Evolutionary conservation across 2,797 vertebrate species (phyloP).

Genomic region (Hydrocynus forskahlii): DNA sequence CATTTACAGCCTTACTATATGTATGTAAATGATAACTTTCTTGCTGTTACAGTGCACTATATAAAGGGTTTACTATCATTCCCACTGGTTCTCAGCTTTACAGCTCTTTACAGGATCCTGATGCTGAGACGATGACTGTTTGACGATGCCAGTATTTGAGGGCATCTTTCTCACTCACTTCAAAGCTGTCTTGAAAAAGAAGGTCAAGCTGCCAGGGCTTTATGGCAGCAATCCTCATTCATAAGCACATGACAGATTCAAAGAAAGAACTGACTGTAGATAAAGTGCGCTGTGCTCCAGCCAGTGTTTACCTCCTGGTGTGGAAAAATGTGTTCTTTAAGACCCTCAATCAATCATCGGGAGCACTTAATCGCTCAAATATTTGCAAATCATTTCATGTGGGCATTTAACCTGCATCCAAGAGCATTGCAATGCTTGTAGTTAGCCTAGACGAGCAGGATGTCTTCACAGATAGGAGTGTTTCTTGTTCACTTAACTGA

Average conservation of each 20-base stretch:
- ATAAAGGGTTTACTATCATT: background rate
- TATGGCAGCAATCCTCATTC: slow-evolving; percentile 17
- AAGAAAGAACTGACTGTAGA: slow-evolving; percentile 9
- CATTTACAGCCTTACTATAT: background rate
- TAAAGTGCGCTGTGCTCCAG: background rate
- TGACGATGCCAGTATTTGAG: background rate
- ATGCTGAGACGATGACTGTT: slow-evolving; percentile 17
- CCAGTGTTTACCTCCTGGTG: slow-evolving; percentile 31
- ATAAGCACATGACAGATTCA: background rate
- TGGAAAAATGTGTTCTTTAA: slow-evolving; percentile 19
- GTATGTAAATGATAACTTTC: slow-evolving; percentile 5
- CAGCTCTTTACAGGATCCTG: background rate
- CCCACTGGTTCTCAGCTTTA: background rate
- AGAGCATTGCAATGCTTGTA: slow-evolving; percentile 22
- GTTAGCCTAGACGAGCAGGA: slow-evolving; percentile 19
- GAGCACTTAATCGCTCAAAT: slow-evolving; percentile 44
- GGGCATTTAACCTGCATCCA: slow-evolving; percentile 18
- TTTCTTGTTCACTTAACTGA: too few species aligned
- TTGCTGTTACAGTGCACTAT: background rate
- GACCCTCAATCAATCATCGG: slow-evolving; percentile 39
- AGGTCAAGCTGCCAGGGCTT: background rate
- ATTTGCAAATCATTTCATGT: slow-evolving; percentile 38
- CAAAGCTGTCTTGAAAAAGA: slow-evolving; percentile 22
- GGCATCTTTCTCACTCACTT: slow-evolving; percentile 21
- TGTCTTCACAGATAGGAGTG: slow-evolving; percentile 12